Evolutionary conservation across 2,888 invertebrate species (phyloP).

Genomic region (Allolobophora icterica): DNA sequence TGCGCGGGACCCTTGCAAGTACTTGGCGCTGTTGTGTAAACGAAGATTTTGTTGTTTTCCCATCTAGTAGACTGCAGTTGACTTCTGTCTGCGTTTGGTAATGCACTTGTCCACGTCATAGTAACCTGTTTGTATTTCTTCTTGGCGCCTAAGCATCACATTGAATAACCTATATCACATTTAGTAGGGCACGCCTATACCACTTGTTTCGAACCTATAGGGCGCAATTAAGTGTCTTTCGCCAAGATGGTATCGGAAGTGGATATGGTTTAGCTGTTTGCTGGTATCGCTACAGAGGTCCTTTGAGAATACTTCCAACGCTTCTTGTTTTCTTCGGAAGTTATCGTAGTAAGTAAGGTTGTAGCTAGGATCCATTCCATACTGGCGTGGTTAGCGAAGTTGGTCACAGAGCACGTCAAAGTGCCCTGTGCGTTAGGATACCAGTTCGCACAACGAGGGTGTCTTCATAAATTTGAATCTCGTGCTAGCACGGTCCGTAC

Average conservation of each 20-base stretch:
- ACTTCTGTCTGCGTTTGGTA: background rate
- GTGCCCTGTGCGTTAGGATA: no score
- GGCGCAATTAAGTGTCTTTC: background rate
- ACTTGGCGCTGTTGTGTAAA: conserved; percentile 8
- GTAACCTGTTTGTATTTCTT: background rate
- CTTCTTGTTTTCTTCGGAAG: background rate
- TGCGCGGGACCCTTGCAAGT: conserved; percentile 17
- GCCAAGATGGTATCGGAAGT: background rate
- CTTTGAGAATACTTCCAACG: background rate
- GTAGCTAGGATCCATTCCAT: background rate
- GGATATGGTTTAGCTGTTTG: background rate
- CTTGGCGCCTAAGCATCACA: background rate
- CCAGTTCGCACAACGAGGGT: no score
- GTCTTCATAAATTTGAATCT: no score
- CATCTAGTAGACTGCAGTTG: background rate
- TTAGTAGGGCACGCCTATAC: background rate
- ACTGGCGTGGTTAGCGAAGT: background rate
- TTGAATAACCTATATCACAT: background rate
- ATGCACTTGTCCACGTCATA: background rate
- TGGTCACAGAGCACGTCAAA: no score
- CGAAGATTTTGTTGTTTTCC: conserved; percentile 4
- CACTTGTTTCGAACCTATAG: background rate
- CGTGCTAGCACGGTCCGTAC: no score
- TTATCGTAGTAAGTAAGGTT: background rate
- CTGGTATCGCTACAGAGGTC: background rate